Percentiles rank a stretch among this genome's conserved stretches.
These are phyloP conservation scores for Capitella teleta DNA, from an alignment of 1,140 invertebrate genomes.

Conservation along the genomic window DNA sequence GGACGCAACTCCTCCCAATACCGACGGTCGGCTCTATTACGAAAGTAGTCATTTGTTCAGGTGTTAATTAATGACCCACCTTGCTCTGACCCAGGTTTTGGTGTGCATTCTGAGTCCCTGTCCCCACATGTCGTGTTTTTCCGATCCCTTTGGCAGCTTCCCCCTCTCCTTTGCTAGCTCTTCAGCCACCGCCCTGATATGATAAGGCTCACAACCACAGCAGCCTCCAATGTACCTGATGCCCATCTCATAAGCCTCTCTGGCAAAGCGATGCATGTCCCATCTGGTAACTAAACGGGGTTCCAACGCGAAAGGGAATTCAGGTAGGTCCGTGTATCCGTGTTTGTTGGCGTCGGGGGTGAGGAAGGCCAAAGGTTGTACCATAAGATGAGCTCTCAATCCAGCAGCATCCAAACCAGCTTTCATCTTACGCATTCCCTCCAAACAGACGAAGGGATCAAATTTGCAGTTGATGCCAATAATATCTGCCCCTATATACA, in stretches of 20 bases:
- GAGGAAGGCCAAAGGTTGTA: slow-evolving; percentile 37
- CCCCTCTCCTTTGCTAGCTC: slow-evolving; percentile 35
- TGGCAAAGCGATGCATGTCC: slow-evolving; percentile 41
- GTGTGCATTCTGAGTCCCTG: slow-evolving; percentile 37
- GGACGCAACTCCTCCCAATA: slow-evolving; percentile 41
- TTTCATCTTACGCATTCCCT: slow-evolving; percentile 38
- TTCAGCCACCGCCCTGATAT: slow-evolving; percentile 40
- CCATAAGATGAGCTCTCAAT: slow-evolving; percentile 33
- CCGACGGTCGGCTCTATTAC: slow-evolving; percentile 27
- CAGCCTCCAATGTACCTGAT: slow-evolving; percentile 42
- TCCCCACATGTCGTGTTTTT: slow-evolving; percentile 40
- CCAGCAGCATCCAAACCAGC: slow-evolving; percentile 26
- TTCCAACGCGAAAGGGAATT: slow-evolving; percentile 43
- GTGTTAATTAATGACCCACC: no score
- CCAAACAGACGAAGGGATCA: slow-evolving; percentile 33
- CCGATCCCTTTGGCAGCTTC: slow-evolving; percentile 21
- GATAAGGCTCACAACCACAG: slow-evolving; percentile 41
- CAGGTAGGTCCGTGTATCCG: slow-evolving; percentile 43
- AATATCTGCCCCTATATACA: slow-evolving; percentile 29
- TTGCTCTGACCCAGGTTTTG: slow-evolving; percentile 42
- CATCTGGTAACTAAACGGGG: slow-evolving; percentile 39
- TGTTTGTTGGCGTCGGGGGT: slow-evolving; percentile 40
- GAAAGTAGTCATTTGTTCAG: no score
- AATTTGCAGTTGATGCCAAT: slow-evolving; percentile 43
- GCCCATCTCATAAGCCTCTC: slow-evolving; percentile 39